Percentiles rank a stretch among this genome's conserved stretches.
Evolutionary conservation across 2,888 invertebrate genomes (phyloP).

Genomic region (Phoronis australis): DNA sequence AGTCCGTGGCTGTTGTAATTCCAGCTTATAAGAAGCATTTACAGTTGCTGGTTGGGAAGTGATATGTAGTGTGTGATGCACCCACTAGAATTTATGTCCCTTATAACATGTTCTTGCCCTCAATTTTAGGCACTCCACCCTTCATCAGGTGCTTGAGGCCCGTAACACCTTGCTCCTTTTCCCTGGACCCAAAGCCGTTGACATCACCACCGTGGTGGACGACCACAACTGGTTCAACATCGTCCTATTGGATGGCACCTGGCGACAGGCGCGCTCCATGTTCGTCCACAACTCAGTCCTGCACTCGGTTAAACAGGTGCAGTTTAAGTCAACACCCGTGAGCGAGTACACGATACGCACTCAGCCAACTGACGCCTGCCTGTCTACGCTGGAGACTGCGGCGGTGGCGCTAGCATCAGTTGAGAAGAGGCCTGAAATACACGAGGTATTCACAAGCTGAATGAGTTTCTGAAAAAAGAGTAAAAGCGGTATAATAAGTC

Average conservation of each 20-base stretch:
- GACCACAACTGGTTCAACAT: conserved; percentile 62
- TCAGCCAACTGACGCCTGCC: conserved; percentile 84
- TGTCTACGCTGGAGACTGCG: conserved; percentile 85
- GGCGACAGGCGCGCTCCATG: conserved; percentile 92
- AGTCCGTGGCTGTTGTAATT: conserved; percentile 3
- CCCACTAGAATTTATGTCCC: too few relatives aligned
- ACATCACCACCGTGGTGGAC: conserved; percentile 60
- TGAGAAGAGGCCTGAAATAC: conserved; percentile 66
- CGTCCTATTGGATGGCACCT: conserved; percentile 85
- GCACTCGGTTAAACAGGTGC: conserved; percentile 71
- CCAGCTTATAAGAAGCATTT: background rate
- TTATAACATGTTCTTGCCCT: conserved; percentile 14
- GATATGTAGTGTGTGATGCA: too few relatives aligned
- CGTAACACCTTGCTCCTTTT: conserved; percentile 73
- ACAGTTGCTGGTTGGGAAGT: too few relatives aligned
- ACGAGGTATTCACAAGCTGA: conserved; percentile 55
- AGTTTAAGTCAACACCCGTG: conserved; percentile 65
- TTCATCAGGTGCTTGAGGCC: conserved; percentile 64
- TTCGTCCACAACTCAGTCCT: conserved; percentile 75
- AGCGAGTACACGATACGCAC: conserved; percentile 90
- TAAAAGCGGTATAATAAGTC: too few relatives aligned
- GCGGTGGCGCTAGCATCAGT: conserved; percentile 72
- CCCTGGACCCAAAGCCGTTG: conserved; percentile 64
- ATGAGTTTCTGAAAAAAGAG: too few relatives aligned
- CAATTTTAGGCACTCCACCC: conserved; percentile 25